A percentile compares a stretch with the other conserved stretches of the same genome.
These are phyloP conservation scores for Conus betulinus DNA, from an alignment of 1,140 invertebrate genomes.

Conservation along the genomic window DNA sequence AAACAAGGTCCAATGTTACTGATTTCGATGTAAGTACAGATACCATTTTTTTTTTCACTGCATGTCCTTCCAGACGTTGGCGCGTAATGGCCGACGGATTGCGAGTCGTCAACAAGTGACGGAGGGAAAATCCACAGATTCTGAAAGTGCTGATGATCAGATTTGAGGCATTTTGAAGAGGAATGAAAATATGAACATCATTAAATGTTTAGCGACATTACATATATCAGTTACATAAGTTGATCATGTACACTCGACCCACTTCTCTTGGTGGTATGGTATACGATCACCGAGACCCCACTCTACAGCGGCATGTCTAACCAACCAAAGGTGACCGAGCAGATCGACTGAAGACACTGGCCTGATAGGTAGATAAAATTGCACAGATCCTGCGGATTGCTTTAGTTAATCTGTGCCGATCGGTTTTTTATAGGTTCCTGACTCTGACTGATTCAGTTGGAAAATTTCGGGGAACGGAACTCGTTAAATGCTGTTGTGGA, in stretches of 20 bases:
- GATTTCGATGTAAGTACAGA: conserved; percentile 35
- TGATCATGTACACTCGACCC: background rate
- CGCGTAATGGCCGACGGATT: conserved; percentile 20
- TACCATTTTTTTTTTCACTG: conserved; percentile 1
- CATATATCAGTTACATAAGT: background rate
- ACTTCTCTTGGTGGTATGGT: background rate
- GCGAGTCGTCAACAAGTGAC: background rate
- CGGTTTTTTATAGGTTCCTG: no score
- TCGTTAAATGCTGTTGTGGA: no score
- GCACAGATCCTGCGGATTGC: no score
- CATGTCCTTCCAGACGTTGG: conserved; percentile 31
- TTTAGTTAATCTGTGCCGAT: no score
- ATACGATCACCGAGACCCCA: no score
- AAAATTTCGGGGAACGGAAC: no score
- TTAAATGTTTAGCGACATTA: background rate
- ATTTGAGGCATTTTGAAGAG: background rate
- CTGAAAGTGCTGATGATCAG: background rate
- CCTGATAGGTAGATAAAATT: no score
- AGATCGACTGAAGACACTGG: no score
- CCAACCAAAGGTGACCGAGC: no score
- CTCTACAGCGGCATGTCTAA: no score
- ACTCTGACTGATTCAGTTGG: no score
- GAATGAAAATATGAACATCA: background rate
- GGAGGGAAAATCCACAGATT: background rate
- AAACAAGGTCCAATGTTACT: conserved; percentile 15